A percentile compares a stretch with the other conserved stretches of the same genome.
Evolutionary conservation across 2,113 vertebrate species (phyloP).

Genomic region (Anarrhichthys ocellatus): DNA sequence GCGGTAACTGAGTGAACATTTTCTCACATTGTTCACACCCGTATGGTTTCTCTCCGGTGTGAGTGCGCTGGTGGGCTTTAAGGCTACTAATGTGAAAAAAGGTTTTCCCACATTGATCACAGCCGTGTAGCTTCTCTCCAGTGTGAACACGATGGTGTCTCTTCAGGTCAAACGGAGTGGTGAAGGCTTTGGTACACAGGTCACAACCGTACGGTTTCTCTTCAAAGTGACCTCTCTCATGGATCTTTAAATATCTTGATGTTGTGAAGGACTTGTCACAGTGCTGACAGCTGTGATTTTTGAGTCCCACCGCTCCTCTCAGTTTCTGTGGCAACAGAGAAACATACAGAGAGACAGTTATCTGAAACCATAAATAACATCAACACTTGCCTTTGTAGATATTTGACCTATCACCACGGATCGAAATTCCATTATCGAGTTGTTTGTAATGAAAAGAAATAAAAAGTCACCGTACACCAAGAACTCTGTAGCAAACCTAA

Average conservation of each 20-base stretch:
- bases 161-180: neutral
- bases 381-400: too few relatives aligned
- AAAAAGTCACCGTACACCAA: too few relatives aligned
- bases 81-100: too few relatives aligned
- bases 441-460: too few relatives aligned
- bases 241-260: neutral
- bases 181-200: neutral
- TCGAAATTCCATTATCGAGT: too few relatives aligned
- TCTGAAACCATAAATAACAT: too few relatives aligned
- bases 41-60: too few relatives aligned
- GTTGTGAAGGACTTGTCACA: neutral
- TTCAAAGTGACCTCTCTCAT: neutral
- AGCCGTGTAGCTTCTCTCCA: neutral
- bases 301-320: neutral
- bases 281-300: neutral
- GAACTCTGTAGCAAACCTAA: too few relatives aligned
- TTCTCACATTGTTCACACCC: too few relatives aligned
- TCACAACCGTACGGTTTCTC: slow-evolving; percentile 6
- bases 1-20: too few relatives aligned
- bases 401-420: neutral
- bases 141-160: neutral
- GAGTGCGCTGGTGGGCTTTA: neutral
- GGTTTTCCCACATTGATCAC: neutral
- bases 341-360: neutral
- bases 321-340: neutral